phyloP scores from a whole-genome alignment of 2,113 vertebrate species.

The Hippopotamus amphibius region DNA sequence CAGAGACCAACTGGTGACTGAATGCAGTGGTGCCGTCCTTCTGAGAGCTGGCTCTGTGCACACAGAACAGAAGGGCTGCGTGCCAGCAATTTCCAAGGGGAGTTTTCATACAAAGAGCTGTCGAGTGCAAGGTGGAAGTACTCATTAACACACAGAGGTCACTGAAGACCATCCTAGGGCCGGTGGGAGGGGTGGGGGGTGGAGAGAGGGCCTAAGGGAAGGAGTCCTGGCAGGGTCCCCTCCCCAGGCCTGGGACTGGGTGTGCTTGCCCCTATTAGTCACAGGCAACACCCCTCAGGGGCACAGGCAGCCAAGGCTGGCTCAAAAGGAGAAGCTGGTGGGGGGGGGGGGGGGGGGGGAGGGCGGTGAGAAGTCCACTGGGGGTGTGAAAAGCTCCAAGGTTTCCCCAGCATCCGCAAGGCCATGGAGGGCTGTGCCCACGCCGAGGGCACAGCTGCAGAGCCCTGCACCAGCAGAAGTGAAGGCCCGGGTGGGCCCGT shows the following conservation, averaged over 20 bases:
- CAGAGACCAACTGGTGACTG: background rate
- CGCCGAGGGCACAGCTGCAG: rapidly evolving
- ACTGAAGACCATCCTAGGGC: background rate
- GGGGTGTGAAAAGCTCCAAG: background rate
- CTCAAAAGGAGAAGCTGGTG: background rate
- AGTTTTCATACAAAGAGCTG: background rate
- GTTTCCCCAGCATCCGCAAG: background rate
- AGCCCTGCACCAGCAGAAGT: rapidly evolving
- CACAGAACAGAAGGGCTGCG: background rate
- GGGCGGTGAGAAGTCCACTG: background rate
- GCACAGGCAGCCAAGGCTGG: background rate
- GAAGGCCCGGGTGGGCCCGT: background rate
- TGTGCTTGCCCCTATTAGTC: background rate
- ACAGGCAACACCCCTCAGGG: background rate
- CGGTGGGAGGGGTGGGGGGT: too few species aligned
- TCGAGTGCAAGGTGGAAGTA: rapidly evolving
- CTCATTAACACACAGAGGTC: too few species aligned
- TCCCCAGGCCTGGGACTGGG: background rate
- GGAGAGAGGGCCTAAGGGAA: background rate
- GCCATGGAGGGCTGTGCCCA: background rate
- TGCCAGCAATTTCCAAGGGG: background rate
- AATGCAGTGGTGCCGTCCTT: rapidly evolving
- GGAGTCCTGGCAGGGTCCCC: background rate
- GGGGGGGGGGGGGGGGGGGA: too few species aligned
- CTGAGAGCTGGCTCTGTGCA: background rate